Percentiles rank a stretch among this genome's conserved stretches.
Conservation (phyloP, 2,888 invertebrate genomes). For the Meghimatium bilineatum region DNA sequence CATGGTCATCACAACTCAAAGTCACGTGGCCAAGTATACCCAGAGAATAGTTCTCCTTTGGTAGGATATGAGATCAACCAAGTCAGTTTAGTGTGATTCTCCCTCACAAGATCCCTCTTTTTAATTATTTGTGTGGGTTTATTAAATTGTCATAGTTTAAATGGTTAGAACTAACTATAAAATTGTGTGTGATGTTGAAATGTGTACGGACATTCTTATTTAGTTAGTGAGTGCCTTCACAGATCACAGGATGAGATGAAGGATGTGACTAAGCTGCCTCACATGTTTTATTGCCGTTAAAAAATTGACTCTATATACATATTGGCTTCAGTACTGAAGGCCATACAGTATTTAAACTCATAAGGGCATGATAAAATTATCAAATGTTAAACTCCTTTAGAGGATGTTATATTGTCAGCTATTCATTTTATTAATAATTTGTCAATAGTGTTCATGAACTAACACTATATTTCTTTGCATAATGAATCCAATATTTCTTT, state of each 20-base stretch:
- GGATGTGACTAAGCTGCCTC: background rate
- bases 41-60: constrained; percentile 57
- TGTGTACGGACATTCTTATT: background rate
- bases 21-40: constrained; percentile 62
- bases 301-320: background rate
- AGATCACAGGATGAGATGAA: background rate
- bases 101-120: background rate
- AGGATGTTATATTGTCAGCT: background rate
- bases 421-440: background rate
- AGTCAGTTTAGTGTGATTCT: constrained; percentile 61
- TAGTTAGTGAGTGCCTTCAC: constrained; percentile 28
- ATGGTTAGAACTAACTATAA: background rate
- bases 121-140: background rate
- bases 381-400: background rate
- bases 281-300: background rate
- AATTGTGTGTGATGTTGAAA: background rate
- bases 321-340: background rate
- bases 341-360: background rate
- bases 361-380: background rate
- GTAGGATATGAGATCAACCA: constrained; percentile 65
- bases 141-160: background rate
- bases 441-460: background rate
- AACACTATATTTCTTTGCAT: background rate
- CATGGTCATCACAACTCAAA: constrained; percentile 51
- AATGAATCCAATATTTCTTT: constrained; percentile 7